Evolutionary conservation across 2,888 invertebrate species (phyloP), one percentile per base, ranked within the genome.

Genomic region (Parasteatoda lunata): DNA sequence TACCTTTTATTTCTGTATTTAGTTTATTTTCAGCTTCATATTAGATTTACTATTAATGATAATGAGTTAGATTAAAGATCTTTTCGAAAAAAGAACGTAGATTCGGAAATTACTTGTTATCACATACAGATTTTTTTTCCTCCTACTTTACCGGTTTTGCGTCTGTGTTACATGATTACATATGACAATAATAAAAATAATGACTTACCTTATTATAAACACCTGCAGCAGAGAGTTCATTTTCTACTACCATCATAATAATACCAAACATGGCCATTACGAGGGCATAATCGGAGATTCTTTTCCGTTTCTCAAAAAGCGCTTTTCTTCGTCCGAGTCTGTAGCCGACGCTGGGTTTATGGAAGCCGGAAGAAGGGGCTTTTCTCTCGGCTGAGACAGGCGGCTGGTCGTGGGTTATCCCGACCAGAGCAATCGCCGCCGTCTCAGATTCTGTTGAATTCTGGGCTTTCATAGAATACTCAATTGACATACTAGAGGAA

Each of bases 211-310:
- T 98, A 92, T 95, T 95, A 93, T 98, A 98, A 92, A 98, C 96
- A 92, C 96, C 96, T 92, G 98, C 98, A 94, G 98, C 97, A 93
- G 97, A 97, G 91, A 99, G 95, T 94, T 99, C 99, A 93, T 98
- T 99, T 94, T 99, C 99, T 93, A 99, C 95, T 92, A 99, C 97
- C 99, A 99, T 99, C 92, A 98, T 95, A 93, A 97, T 96, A 93
- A 99, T 99, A 91, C 99, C 99, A 93, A 99, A 97, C 97, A 99
- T 97, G 91, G 98, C 98, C 96, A 99, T 98, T 90, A 98, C 97
- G 91, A 99, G 95, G 90, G 99, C 98, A 93, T 99, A 99, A 94
- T 99, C 99, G 93, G 98, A 98, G 93, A 99, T 98, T 92, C 98
- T 94, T 94, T 98, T 98, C 91, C 99, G 94, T 93, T 98, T 98